phyloP scores from a whole-genome alignment of 2,888 invertebrate species.

The Amiota communis region DNA sequence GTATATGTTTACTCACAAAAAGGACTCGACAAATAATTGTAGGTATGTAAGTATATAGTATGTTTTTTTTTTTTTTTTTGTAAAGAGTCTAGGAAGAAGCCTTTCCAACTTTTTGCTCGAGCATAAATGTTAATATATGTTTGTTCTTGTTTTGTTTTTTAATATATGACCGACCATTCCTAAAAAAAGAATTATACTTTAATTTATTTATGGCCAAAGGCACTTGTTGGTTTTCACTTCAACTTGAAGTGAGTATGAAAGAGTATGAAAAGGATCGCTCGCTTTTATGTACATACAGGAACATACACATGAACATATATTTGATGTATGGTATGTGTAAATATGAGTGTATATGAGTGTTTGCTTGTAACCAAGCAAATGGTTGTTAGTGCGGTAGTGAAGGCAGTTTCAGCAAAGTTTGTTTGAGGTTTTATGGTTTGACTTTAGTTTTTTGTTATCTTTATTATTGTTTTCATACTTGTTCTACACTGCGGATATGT shows the following conservation, averaged over 20 bases:
- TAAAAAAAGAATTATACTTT: not conserved
- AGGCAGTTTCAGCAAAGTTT: not conserved
- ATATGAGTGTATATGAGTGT: not conserved
- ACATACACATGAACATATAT: too few species aligned
- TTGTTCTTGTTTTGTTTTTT: too few species aligned
- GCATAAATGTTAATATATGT: too few species aligned
- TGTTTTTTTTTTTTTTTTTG: too few species aligned
- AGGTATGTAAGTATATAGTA: too few species aligned
- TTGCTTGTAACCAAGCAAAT: too few species aligned
- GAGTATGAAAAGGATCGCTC: too few species aligned
- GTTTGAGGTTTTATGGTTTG: conserved; percentile 1
- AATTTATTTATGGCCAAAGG: conserved; percentile 17
- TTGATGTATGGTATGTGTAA: not conserved
- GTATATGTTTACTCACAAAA: too few species aligned
- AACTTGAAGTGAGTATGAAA: not conserved
- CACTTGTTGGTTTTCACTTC: conserved; percentile 8
- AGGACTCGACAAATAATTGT: too few species aligned
- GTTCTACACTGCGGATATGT: not conserved
- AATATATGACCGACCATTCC: too few species aligned
- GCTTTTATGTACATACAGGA: not conserved
- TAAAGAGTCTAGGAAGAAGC: too few species aligned
- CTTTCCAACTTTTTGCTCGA: too few species aligned
- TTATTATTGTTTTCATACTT: not conserved
- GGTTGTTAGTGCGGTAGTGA: not conserved
- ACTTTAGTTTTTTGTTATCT: not conserved